Evolutionary conservation across 2,888 invertebrate genomes (phyloP).

Genomic region (Mystacides longicornis): DNA sequence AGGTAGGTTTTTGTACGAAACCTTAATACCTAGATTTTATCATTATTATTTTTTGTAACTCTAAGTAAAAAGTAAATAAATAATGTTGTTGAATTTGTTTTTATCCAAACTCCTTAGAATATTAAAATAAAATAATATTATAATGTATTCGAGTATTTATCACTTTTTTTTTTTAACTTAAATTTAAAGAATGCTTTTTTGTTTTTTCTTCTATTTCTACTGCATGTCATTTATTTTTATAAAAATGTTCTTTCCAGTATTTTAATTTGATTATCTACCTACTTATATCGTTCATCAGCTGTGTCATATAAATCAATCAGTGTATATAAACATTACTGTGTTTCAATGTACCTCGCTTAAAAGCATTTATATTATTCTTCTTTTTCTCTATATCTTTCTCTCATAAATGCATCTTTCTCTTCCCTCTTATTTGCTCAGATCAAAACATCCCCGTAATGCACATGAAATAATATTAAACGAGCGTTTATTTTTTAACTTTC

Average conservation of each 20-base stretch:
- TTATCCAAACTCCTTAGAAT: too few species aligned
- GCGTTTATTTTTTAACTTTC: too few species aligned
- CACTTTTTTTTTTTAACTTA: constrained; percentile 16
- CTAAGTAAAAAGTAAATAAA: constrained; percentile 18
- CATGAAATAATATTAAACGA: too few species aligned
- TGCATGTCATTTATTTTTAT: constrained; percentile 5
- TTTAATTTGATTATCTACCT: not conserved
- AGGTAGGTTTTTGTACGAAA: constrained; percentile 1
- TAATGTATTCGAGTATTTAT: constrained; percentile 18
- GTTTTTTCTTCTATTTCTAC: constrained; percentile 11
- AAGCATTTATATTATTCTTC: too few species aligned
- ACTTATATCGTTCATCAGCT: too few species aligned
- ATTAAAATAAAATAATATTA: constrained; percentile 11
- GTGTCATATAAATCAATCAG: too few species aligned
- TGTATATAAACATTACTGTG: constrained; percentile 9
- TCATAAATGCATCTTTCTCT: too few species aligned
- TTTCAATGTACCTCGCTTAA: too few species aligned
- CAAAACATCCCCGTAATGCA: too few species aligned
- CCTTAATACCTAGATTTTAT: not conserved
- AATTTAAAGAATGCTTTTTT: constrained; percentile 15
- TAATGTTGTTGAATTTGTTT: constrained; percentile 13
- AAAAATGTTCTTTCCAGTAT: constrained; percentile 8
- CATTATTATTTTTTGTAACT: too few species aligned
- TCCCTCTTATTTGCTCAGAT: too few species aligned
- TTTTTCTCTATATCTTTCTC: too few species aligned